Evolutionary conservation across 2,113 vertebrate species (phyloP).

Genomic region (Eptesicus fuscus): DNA sequence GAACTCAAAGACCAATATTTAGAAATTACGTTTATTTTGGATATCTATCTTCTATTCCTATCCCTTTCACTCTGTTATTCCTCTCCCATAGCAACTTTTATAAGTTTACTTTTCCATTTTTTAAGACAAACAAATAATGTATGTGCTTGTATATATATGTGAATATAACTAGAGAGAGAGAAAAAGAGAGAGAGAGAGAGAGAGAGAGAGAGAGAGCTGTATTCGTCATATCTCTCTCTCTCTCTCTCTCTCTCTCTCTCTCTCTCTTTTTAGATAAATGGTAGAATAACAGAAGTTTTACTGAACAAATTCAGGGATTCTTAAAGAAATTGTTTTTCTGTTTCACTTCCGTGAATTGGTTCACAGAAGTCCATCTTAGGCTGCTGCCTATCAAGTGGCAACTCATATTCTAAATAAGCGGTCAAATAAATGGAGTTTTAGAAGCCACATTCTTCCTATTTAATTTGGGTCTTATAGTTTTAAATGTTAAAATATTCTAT

Average conservation of each 20-base stretch:
- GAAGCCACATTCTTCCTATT: background rate
- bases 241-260: too few species aligned
- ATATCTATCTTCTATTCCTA: background rate
- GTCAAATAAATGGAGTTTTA: background rate
- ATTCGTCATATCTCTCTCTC: background rate
- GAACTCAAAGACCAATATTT: background rate
- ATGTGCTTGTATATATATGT: background rate
- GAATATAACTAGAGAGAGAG: background rate
- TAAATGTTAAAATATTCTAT: conserved; percentile 24
- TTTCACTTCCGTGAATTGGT: background rate
- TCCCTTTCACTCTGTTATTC: background rate
- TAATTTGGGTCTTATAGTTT: conserved; percentile 27
- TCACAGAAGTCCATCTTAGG: background rate
- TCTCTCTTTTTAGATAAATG: background rate
- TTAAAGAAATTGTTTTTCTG: background rate
- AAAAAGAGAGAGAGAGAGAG: background rate
- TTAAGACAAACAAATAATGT: background rate
- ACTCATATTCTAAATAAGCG: background rate
- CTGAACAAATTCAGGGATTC: background rate
- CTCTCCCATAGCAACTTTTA: background rate
- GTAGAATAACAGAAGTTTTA: background rate
- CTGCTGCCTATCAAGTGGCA: background rate
- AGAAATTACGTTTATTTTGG: background rate
- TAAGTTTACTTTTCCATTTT: background rate
- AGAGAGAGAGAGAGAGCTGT: background rate